phyloP scores from a whole-genome alignment of 2,797 vertebrate genomes.

The Peromyscus nudipes region DNA sequence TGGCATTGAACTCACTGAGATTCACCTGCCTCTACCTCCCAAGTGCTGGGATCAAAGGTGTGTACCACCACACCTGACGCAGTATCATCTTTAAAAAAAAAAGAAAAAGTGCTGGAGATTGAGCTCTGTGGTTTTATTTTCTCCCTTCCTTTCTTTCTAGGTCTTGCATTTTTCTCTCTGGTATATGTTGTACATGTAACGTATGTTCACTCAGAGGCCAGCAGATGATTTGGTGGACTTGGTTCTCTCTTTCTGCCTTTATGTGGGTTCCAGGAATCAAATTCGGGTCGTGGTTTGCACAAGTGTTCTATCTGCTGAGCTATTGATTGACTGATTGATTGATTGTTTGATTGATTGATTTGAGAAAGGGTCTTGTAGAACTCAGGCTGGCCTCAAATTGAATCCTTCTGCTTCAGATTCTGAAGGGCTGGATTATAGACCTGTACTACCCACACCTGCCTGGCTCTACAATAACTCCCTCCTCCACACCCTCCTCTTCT shows the following conservation, averaged over 20 bases:
- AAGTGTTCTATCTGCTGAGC: neutral
- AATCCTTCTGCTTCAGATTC: neutral
- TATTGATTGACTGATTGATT: neutral
- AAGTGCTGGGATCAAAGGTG: too few species aligned
- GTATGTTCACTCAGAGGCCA: neutral
- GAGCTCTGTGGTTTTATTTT: neutral
- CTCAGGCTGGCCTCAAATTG: neutral
- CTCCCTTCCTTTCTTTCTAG: neutral
- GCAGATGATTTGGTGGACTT: neutral
- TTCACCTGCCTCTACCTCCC: too few species aligned
- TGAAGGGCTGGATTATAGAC: neutral
- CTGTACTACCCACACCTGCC: neutral
- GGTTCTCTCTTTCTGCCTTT: neutral
- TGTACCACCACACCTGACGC: too few species aligned
- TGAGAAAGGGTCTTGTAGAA: neutral
- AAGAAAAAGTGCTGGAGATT: too few species aligned
- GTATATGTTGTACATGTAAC: too few species aligned
- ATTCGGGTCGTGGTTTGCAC: neutral
- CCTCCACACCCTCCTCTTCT: too few species aligned
- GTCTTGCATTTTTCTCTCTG: neutral
- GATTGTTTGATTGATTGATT: too few species aligned
- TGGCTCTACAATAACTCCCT: neutral
- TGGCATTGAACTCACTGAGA: too few species aligned
- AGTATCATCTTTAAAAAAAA: neutral
- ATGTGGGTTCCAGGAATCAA: neutral